A percentile compares a stretch with the other conserved stretches of the same genome.
Evolutionary conservation across 2,888 invertebrate genomes (phyloP).

Genomic region (Oxytorus armatus): DNA sequence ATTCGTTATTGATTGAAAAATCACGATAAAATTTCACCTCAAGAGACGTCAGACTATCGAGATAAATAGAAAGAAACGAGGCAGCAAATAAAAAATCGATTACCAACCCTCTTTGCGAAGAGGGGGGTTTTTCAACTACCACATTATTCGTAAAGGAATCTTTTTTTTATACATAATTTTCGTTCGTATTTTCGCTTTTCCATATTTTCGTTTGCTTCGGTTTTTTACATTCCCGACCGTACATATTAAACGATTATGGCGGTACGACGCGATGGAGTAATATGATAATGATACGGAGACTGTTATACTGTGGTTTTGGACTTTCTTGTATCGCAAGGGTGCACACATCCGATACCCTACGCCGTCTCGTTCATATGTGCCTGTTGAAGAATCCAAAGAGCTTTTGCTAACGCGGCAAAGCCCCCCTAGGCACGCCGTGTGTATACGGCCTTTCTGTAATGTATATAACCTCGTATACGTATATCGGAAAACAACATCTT

Average conservation of each 20-base stretch:
- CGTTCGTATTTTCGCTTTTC: conserved; percentile 3
- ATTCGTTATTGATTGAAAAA: no score
- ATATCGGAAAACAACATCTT: conserved; percentile 55
- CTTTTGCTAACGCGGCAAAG: conserved; percentile 32
- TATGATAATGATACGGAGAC: conserved; percentile 36
- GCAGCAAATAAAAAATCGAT: no score
- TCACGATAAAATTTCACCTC: no score
- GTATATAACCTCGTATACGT: conserved; percentile 6
- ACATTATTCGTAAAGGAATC: not conserved
- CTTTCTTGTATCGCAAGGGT: conserved; percentile 26
- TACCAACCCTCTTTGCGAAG: no score
- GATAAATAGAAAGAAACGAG: no score
- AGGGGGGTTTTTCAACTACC: no score
- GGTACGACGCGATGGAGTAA: conserved; percentile 24
- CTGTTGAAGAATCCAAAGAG: conserved; percentile 53
- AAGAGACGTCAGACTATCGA: no score
- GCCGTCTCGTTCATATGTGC: conserved; percentile 25
- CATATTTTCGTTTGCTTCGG: conserved; percentile 2
- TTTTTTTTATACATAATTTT: not conserved
- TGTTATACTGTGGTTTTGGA: conserved; percentile 31
- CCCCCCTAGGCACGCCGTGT: conserved; percentile 1
- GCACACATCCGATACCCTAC: conserved; percentile 1
- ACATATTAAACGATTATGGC: conserved; percentile 32
- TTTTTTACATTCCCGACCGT: not conserved
- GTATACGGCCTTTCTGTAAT: no score